phyloP scores from a whole-genome alignment of 2,888 invertebrate species.

The Pelosia muscerda region DNA sequence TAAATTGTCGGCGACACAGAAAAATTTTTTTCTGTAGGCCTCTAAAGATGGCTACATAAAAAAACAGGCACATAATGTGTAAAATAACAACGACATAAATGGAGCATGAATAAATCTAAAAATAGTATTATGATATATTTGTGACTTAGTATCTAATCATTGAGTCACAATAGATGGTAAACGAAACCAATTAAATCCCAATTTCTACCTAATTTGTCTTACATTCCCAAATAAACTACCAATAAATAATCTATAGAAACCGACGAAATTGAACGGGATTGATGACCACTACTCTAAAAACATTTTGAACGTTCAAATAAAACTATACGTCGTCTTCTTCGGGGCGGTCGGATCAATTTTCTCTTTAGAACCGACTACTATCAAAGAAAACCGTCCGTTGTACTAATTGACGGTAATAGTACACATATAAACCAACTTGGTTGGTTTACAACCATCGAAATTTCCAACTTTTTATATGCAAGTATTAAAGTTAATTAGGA shows the following conservation, averaged over 20 bases:
- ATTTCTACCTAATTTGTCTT: slow-evolving; percentile 30
- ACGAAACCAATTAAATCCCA: slow-evolving; percentile 25
- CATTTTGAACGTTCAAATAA: slow-evolving; percentile 59
- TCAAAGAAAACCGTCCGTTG: slow-evolving; percentile 77
- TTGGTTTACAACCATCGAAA: slow-evolving; percentile 55
- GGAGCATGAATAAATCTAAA: not conserved
- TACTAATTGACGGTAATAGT: slow-evolving; percentile 83
- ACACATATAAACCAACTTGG: slow-evolving; percentile 64
- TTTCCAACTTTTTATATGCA: slow-evolving; percentile 41
- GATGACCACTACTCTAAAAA: slow-evolving; percentile 45
- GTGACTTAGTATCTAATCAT: not conserved
- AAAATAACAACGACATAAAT: too few species aligned
- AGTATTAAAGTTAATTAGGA: slow-evolving; percentile 52
- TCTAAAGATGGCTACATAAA: too few species aligned
- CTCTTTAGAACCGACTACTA: slow-evolving; percentile 77
- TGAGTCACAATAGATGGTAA: slow-evolving; percentile 19
- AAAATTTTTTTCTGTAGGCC: too few species aligned
- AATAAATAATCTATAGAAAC: slow-evolving; percentile 44
- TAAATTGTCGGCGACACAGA: too few species aligned
- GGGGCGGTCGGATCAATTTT: slow-evolving; percentile 83
- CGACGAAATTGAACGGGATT: slow-evolving; percentile 48
- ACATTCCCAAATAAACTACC: slow-evolving; percentile 24
- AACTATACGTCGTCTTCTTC: slow-evolving; percentile 56
- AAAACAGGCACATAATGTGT: too few species aligned
- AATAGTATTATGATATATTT: not conserved